These are phyloP conservation scores for Rhinophrynus dorsalis DNA, from an alignment of 2,797 vertebrate genomes.

Conservation along the genomic window DNA sequence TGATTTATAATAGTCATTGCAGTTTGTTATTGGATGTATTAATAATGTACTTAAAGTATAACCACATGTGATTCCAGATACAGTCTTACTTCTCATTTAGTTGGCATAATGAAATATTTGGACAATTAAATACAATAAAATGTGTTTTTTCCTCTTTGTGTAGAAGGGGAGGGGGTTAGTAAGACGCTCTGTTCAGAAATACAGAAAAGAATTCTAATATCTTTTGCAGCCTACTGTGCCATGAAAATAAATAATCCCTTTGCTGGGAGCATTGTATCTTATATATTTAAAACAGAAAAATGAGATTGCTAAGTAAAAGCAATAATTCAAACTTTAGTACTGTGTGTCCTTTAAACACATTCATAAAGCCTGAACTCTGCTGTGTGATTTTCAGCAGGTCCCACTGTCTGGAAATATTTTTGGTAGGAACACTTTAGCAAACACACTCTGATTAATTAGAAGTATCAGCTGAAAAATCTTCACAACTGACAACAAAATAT, in stretches of 20 bases:
- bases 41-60: slow-evolving; percentile 4
- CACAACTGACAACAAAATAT: slow-evolving; percentile 20
- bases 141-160: slow-evolving; percentile 15
- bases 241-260: slow-evolving; percentile 28
- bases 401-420: neutral
- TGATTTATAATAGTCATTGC: too few relatives aligned
- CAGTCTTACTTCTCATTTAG: slow-evolving; percentile 25
- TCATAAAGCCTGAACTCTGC: neutral
- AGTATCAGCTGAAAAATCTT: slow-evolving; percentile 11
- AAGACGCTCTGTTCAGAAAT: too few relatives aligned
- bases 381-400: slow-evolving; percentile 16
- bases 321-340: slow-evolving; percentile 20
- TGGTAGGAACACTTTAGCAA: slow-evolving; percentile 10
- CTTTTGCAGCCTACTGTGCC: neutral
- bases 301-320: neutral
- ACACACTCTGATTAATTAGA: slow-evolving; percentile 13
- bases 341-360: slow-evolving; percentile 6
- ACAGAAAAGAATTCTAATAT: too few relatives aligned
- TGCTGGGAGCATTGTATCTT: slow-evolving; percentile 24
- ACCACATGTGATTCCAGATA: slow-evolving; percentile 13
- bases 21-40: too few relatives aligned
- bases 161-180: too few relatives aligned
- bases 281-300: slow-evolving; percentile 17
- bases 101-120: slow-evolving; percentile 22
- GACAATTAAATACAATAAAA: slow-evolving; percentile 16